Conservation (phyloP, 2,797 vertebrate genomes). For the Myotis pilosus region DNA sequence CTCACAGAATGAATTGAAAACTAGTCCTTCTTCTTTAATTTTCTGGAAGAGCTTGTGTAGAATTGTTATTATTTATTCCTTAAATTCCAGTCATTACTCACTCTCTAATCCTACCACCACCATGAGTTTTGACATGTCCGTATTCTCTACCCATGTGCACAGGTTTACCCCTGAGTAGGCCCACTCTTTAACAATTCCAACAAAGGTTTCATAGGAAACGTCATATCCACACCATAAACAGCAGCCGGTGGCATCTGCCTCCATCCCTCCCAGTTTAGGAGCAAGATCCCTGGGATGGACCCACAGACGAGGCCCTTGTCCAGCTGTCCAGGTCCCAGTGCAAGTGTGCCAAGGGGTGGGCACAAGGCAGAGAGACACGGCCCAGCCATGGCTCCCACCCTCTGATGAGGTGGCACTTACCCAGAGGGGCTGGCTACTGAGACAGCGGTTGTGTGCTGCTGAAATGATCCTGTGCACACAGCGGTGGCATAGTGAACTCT, state of each 20-base stretch:
- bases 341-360: accelerated
- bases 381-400: neutral
- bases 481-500: neutral
- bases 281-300: too few species aligned
- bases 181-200: neutral
- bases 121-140: neutral
- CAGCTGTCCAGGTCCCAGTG: neutral
- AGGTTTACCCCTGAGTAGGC: neutral
- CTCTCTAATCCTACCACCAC: neutral
- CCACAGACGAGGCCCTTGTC: too few species aligned
- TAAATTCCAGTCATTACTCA: neutral
- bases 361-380: accelerated
- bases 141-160: neutral
- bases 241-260: neutral
- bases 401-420: neutral
- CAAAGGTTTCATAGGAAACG: neutral
- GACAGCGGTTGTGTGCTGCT: neutral
- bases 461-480: accelerated
- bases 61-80: neutral
- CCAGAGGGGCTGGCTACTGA: neutral
- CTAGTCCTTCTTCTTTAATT: neutral
- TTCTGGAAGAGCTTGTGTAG: neutral
- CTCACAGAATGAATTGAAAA: neutral
- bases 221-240: neutral
- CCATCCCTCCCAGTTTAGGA: too few species aligned